These are phyloP conservation scores for Alca torda DNA, from an alignment of 2,797 vertebrate species.

Conservation along the genomic window DNA sequence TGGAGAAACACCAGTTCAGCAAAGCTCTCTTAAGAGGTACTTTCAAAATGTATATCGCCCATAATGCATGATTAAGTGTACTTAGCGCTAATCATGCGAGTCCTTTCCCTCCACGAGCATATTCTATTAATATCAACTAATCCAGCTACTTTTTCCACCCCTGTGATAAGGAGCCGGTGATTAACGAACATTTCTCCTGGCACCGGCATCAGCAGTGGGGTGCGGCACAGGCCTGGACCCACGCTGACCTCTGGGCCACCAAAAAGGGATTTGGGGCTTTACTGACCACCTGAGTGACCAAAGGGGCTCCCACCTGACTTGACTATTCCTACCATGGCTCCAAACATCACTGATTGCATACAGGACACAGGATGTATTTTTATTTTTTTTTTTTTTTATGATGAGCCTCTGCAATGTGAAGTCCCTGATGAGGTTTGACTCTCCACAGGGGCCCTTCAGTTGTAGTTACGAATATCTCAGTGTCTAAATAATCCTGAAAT, in stretches of 20 bases:
- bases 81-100: conserved; percentile 20
- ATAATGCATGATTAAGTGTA: neutral
- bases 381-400: neutral
- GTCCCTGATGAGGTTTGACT: neutral
- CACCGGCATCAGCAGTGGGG: neutral
- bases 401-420: neutral
- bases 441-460: neutral
- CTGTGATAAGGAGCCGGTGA: neutral
- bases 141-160: neutral
- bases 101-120: neutral
- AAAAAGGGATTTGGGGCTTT: neutral
- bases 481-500: neutral
- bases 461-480: neutral
- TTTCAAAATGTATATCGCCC: neutral
- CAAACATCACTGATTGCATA: neutral
- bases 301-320: neutral
- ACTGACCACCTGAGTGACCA: neutral
- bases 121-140: conserved; percentile 36
- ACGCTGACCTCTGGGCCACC: accelerated
- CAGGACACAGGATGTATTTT: neutral
- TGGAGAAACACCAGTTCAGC: conserved; percentile 56
- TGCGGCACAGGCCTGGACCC: neutral
- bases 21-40: conserved; percentile 10
- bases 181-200: neutral
- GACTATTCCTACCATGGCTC: neutral